Evolutionary conservation across 2,797 vertebrate species (phyloP).

Genomic region (Tenualosa thibaudeaui): DNA sequence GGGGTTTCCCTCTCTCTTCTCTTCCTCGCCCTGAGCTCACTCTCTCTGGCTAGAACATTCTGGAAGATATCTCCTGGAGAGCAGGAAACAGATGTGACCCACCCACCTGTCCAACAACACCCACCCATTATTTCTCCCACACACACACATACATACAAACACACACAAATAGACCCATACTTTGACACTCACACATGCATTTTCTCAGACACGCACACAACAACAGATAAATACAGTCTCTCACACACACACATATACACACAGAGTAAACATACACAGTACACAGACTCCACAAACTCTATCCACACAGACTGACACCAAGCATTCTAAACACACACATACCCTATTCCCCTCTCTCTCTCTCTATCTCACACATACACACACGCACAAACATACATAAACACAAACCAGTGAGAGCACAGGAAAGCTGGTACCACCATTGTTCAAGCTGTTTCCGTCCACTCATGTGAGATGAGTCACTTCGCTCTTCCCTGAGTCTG

Average conservation of each 20-base stretch:
- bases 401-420: conserved; percentile 31
- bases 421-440: conserved; percentile 53
- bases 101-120: conserved; percentile 63
- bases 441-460: conserved; percentile 55
- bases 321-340: not conserved
- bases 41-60: conserved; percentile 40
- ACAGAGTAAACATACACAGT: not conserved
- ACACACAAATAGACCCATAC: not conserved
- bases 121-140: conserved; percentile 41
- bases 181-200: not conserved
- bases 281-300: not conserved
- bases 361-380: not conserved
- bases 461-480: conserved; percentile 37
- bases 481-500: conserved; percentile 6
- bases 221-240: not conserved
- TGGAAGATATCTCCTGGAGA: conserved; percentile 50
- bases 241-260: conserved; percentile 27
- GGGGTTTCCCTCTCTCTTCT: conserved; percentile 5
- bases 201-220: conserved; percentile 10
- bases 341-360: too few species aligned
- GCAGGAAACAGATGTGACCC: conserved; percentile 64
- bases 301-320: not conserved
- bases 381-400: conserved; percentile 40
- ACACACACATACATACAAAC: conserved; percentile 32
- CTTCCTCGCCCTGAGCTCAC: not conserved